Base-by-base conservation (phyloP, 2,888 invertebrate species). In the Torymus auratus region DNA sequence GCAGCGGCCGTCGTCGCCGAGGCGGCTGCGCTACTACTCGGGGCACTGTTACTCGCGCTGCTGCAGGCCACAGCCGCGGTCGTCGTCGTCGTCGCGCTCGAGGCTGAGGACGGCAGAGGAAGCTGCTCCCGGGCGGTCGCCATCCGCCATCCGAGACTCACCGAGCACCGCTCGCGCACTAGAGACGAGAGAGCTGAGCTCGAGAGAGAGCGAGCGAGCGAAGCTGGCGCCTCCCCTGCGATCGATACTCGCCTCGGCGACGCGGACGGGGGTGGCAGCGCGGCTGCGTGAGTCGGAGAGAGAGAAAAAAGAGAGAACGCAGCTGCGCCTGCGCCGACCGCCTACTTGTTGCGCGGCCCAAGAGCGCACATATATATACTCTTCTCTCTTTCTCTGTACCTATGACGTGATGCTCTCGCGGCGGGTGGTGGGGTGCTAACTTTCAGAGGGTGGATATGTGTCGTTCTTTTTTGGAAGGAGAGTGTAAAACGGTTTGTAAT, bases 91-190 rank as follows among this genome's bases (percentile, higher is more conserved):
- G 70, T 20, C 55, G 60, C n/a, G 20, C 58, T 14, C 3, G 64
- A 28, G 28, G 68, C 13, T 28, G 61, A 28, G 64, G 64, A 15
- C 17, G 69, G 67, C 56, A 65, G 70, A 50, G 79, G 65, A 15
- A 52, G 67, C 71, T 79, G 75, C 20, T 82, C 80, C 77, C 76
- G 78, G 72, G 70, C 70, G 72, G 70, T 82, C 82, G 79, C 82
- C 77, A 77, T 78, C 81, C 78, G 80, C 76, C 77, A 70, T 62
- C 73, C 55, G 41, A 41, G 41, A 41, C 50, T 23, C 50, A 64
- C 28, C 64, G 56, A 14, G 76, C 82, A 53, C 75, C 60, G 67
- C 41, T 41, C 41, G 41, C 64, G 65, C 65, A 65, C 62, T 65
- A 13, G 68, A 23, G 61, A 64, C 53, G 70, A 28, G 64, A 50